These are phyloP conservation scores for Epizoanthus stellaris DNA, from an alignment of 92 coral and sea anemone species.

Conservation along the genomic window DNA sequence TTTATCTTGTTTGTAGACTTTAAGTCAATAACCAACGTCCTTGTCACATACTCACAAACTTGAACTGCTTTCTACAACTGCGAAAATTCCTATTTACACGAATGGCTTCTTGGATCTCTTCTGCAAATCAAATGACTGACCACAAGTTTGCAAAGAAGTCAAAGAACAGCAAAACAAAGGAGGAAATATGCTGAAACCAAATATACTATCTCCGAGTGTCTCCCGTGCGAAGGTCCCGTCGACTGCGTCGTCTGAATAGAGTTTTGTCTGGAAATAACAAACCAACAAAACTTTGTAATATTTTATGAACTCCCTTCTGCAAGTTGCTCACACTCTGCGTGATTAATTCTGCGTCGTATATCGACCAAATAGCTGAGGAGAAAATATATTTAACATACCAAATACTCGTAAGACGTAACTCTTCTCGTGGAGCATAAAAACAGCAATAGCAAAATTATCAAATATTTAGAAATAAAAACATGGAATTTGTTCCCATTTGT, in stretches of 20 bases:
- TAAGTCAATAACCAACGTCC: neutral
- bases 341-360: neutral
- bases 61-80: too few relatives aligned
- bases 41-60: conserved; percentile 1
- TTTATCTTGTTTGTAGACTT: neutral
- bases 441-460: too few relatives aligned
- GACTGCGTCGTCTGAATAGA: too few relatives aligned
- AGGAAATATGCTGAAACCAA: too few relatives aligned
- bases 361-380: neutral
- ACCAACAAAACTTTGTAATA: too few relatives aligned
- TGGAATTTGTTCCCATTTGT: neutral
- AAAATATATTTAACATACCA: neutral
- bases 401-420: neutral
- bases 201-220: too few relatives aligned
- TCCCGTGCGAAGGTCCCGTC: too few relatives aligned
- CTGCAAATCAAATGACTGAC: too few relatives aligned
- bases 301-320: neutral
- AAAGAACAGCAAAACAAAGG: too few relatives aligned
- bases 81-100: too few relatives aligned
- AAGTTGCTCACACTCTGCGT: neutral
- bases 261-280: too few relatives aligned
- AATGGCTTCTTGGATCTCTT: neutral
- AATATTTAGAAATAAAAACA: neutral
- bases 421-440: neutral
- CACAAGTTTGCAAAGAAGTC: too few relatives aligned